Conservation (phyloP, 1,140 invertebrate species). For the Leptinotarsa texana region DNA sequence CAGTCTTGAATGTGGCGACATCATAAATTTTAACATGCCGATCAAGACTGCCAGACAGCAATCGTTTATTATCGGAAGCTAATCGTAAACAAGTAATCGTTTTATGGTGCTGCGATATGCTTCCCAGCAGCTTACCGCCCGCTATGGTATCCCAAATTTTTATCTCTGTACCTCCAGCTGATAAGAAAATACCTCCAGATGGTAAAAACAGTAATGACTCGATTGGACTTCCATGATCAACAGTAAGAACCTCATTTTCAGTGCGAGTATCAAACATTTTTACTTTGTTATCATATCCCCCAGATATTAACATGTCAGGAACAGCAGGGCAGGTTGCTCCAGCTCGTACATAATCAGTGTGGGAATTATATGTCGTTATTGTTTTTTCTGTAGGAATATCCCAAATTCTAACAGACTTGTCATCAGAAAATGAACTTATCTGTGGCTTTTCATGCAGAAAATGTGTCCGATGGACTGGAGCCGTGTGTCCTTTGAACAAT, state of each 20-base stretch:
- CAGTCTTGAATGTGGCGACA: slow-evolving; percentile 79
- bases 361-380: slow-evolving; percentile 67
- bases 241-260: slow-evolving; percentile 68
- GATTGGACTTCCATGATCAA: slow-evolving; percentile 89
- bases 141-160: slow-evolving; percentile 92
- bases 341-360: slow-evolving; percentile 82
- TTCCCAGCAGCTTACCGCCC: slow-evolving; percentile 80
- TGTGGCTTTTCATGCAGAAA: slow-evolving; percentile 80
- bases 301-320: slow-evolving; percentile 78
- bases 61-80: slow-evolving; percentile 76
- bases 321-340: slow-evolving; percentile 78
- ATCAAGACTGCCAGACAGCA: slow-evolving; percentile 90
- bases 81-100: slow-evolving; percentile 84
- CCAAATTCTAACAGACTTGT: slow-evolving; percentile 87
- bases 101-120: slow-evolving; percentile 88
- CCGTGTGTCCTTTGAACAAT: slow-evolving; percentile 68
- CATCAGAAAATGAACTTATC: slow-evolving; percentile 90
- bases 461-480: slow-evolving; percentile 77
- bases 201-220: slow-evolving; percentile 90
- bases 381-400: slow-evolving; percentile 84
- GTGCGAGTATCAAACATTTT: slow-evolving; percentile 87
- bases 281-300: slow-evolving; percentile 91
- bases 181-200: slow-evolving; percentile 86
- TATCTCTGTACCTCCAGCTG: slow-evolving; percentile 89
- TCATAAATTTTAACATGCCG: slow-evolving; percentile 95